Percentiles rank a stretch among this genome's conserved stretches.
phyloP scores from a whole-genome alignment of 1,140 invertebrate species.

The Heliconius himera region DNA sequence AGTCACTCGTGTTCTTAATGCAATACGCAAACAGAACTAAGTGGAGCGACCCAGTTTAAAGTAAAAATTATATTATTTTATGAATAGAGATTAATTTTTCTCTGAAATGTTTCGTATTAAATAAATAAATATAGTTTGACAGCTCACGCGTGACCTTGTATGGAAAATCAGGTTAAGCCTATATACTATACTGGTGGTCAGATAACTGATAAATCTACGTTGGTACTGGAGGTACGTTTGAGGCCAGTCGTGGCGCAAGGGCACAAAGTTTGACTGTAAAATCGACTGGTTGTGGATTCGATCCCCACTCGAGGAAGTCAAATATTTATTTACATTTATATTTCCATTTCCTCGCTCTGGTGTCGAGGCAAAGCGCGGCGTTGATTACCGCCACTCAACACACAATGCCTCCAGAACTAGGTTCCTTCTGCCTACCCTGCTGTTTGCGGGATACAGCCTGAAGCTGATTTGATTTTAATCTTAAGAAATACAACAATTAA shows the following conservation, averaged over 20 bases:
- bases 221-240: too few species aligned
- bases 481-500: not conserved
- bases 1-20: slow-evolving; percentile 2
- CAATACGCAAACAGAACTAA: not conserved
- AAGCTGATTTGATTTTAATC: not conserved
- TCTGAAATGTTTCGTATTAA: not conserved
- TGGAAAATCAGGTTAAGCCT: slow-evolving; percentile 1
- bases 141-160: not conserved
- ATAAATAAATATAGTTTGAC: slow-evolving; percentile 1
- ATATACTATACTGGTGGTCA: not conserved
- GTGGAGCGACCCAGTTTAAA: not conserved
- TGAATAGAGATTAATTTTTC: not conserved
- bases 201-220: not conserved
- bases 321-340: too few species aligned
- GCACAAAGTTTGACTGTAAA: too few species aligned
- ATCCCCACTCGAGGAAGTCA: too few species aligned
- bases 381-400: too few species aligned
- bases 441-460: too few species aligned
- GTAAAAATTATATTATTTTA: slow-evolving; percentile 6
- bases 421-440: too few species aligned
- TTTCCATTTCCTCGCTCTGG: too few species aligned
- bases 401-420: too few species aligned
- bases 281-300: too few species aligned
- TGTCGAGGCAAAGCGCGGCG: too few species aligned
- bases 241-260: too few species aligned